A percentile compares a stretch with the other conserved stretches of the same genome.
Conservation (phyloP, 2,113 vertebrate species). For the Nycticebus coucang region DNA sequence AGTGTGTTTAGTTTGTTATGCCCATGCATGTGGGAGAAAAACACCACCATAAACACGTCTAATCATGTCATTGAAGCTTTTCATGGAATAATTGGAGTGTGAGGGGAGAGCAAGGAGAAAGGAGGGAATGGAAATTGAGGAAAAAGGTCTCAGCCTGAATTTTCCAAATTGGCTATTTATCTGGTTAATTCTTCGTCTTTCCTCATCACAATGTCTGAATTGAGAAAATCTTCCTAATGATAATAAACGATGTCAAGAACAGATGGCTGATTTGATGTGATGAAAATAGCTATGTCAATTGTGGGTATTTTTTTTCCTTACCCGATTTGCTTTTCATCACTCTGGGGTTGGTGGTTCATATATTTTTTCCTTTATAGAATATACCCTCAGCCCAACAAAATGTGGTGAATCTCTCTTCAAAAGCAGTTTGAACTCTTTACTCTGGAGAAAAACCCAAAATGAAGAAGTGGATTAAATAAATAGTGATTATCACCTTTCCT, state of each 20-base stretch:
- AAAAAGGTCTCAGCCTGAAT: conserved; percentile 73
- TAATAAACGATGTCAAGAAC: conserved; percentile 81
- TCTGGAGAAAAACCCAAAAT: conserved; percentile 17
- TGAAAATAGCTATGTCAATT: conserved; percentile 81
- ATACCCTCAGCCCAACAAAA: conserved; percentile 13
- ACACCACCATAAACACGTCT: conserved; percentile 60
- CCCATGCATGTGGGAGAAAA: conserved; percentile 57
- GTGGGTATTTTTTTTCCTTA: conserved; percentile 76
- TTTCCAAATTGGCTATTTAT: conserved; percentile 81
- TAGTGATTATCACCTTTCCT: conserved; percentile 69
- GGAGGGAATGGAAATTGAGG: conserved; percentile 68
- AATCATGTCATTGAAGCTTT: conserved; percentile 67
- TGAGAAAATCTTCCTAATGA: conserved; percentile 81
- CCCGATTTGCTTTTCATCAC: conserved; percentile 73
- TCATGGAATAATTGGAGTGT: conserved; percentile 72
- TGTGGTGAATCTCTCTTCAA: background rate
- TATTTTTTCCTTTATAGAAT: conserved; percentile 22
- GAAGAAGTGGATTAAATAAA: conserved; percentile 32
- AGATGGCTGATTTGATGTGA: conserved; percentile 82
- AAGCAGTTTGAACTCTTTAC: conserved; percentile 34
- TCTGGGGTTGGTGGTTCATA: conserved; percentile 66
- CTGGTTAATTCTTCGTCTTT: conserved; percentile 79
- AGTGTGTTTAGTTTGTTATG: conserved; percentile 46
- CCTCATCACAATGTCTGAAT: conserved; percentile 80
- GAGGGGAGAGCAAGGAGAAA: conserved; percentile 65